Conservation (phyloP, 64 coral and sea anemone species). For the Hydrozoanthus tunicans region DNA sequence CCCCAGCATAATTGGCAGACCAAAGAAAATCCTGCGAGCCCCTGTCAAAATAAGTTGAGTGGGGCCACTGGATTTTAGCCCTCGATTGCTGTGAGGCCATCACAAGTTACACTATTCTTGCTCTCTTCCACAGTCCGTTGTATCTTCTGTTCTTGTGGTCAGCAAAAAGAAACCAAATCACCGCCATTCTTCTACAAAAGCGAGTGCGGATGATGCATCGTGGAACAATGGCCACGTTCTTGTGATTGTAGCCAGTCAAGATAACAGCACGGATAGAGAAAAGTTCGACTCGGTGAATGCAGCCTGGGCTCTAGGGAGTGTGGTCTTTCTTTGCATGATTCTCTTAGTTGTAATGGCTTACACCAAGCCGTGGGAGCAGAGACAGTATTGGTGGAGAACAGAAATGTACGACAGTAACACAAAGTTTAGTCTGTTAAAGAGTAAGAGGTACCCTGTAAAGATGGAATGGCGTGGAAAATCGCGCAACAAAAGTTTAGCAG, state of each 20-base stretch:
- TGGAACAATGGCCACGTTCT: slow-evolving; percentile 73
- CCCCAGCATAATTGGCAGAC: too few species aligned
- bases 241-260: slow-evolving; percentile 65
- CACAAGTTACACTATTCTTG: too few species aligned
- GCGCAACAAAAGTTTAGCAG: slow-evolving; percentile 26
- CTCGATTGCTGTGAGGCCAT: too few species aligned
- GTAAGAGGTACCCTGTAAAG: slow-evolving; percentile 48
- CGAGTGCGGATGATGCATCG: slow-evolving; percentile 29
- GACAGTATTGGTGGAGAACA: slow-evolving; percentile 88
- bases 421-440: slow-evolving; percentile 87
- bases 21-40: too few species aligned
- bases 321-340: slow-evolving; percentile 83
- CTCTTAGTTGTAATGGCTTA: slow-evolving; percentile 78
- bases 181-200: slow-evolving; percentile 4
- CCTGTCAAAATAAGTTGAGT: too few species aligned
- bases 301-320: slow-evolving; percentile 88
- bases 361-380: slow-evolving; percentile 84
- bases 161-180: slow-evolving; percentile 23
- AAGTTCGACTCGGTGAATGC: slow-evolving; percentile 88
- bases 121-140: slow-evolving; percentile 1
- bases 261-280: slow-evolving; percentile 30
- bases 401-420: slow-evolving; percentile 87
- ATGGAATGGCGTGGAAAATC: slow-evolving; percentile 58
- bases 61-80: too few species aligned
- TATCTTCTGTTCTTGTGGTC: background rate